Percentiles rank a stretch among this genome's conserved stretches.
Conservation (phyloP, 2,797 vertebrate genomes). For the Pangasius djambal region DNA sequence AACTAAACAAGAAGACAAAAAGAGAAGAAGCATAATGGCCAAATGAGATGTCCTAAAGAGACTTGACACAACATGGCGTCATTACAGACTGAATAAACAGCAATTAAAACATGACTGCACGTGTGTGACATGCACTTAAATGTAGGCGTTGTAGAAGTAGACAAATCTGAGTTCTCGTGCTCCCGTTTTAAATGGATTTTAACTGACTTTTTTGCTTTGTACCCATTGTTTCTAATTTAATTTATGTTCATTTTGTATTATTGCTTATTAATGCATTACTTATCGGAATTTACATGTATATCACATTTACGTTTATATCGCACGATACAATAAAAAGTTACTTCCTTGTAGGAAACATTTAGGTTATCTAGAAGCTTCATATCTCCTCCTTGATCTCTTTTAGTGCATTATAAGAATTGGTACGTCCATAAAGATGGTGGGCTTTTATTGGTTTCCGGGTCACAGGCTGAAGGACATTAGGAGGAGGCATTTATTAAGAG, state of each 20-base stretch:
- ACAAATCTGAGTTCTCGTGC: not conserved
- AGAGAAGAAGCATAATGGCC: not conserved
- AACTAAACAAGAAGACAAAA: not conserved
- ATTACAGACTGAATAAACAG: not conserved
- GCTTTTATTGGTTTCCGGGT: not conserved
- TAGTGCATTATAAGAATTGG: not conserved
- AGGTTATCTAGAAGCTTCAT: not conserved
- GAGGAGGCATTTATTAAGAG: not conserved
- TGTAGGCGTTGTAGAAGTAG: not conserved
- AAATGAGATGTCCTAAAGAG: not conserved
- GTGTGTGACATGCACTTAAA: not conserved
- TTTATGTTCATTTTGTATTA: not conserved
- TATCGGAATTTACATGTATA: not conserved
- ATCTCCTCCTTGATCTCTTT: not conserved
- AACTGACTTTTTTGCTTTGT: not conserved
- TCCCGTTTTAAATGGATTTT: not conserved
- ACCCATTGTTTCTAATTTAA: not conserved
- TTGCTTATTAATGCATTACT: not conserved
- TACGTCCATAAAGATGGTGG: not conserved
- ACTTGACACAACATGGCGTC: not conserved
- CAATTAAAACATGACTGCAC: not conserved
- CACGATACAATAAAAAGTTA: no score
- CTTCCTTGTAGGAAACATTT: not conserved
- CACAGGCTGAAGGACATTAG: not conserved
- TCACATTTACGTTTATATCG: not conserved